These are phyloP conservation scores for honey bee (Apis mellifera) DNA, from an alignment of 1,140 invertebrate species.

Conservation along the genomic window Amel_HAv3.1 CM009934.2:11519001-11519500, in stretches of 20 bases:
- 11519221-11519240: neutral
- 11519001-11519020: neutral
- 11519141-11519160: constrained; percentile 44
- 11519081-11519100: constrained; percentile 26
- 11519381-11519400: too few relatives aligned
- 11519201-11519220: neutral
- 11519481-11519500: constrained; percentile 23
- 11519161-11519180: constrained; percentile 15
- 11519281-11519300: too few relatives aligned
- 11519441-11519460: neutral
- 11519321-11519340: too few relatives aligned
- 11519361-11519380: too few relatives aligned
- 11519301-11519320: too few relatives aligned
- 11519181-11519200: neutral
- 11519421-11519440: too few relatives aligned
- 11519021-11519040: neutral
- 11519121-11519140: constrained; percentile 40
- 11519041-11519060: constrained; percentile 4
- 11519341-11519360: too few relatives aligned
- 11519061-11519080: neutral
- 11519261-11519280: too few relatives aligned
- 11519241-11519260: too few relatives aligned
- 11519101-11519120: neutral
- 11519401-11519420: too few relatives aligned
- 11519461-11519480: too few relatives aligned